Base-by-base conservation (phyloP, 2,888 invertebrate species). In the Theodoxus fluviatilis region DNA sequence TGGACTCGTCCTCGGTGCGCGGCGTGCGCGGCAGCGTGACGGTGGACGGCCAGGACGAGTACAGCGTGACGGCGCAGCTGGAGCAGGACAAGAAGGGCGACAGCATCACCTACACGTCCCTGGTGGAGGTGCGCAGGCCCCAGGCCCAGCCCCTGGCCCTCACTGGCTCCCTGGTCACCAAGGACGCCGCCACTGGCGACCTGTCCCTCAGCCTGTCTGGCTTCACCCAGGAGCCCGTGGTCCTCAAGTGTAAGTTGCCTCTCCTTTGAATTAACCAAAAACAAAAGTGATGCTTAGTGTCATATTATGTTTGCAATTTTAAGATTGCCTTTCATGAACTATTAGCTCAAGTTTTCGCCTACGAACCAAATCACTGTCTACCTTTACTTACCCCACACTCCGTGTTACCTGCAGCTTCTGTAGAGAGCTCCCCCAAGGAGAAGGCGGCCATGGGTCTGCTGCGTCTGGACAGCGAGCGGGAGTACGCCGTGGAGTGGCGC, bases 161-260 rank as follows among this genome's bases (percentile, higher is more conserved):
- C 65, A 65, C 38, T 6, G 65, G 65, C 38, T 40, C 38, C 33
- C 28, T 73, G 12, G 63, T 35, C 15, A 66, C 33, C 1, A 64
- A 63, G 22, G 59, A 33, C 47, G 52, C 22, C 4, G 68, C 69
- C 25, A 38, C 22, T 15, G 22, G 77, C n/a, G 76, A 78, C 25
- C 71, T 71, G 25, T 75, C 76, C 12, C 43, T 81, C 22, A 64
- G 74, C 9, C 25, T 79, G 7, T 40, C 18, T 18, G 80, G 80
- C 35, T 38, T 78, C 15, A 72, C 66, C 7, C 66, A 57, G n/a
- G 25, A 78, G 40, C 77, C 80, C 22, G 66, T 79, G 15, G 68
- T 66, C 3, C 33, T 78, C 2, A 73, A 74, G 76, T 35, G 81
- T 81, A 76, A 71, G 70, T 75, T 37, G 3, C 9, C 2, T 2